A percentile compares a stretch with the other conserved stretches of the same genome.
Evolutionary conservation across 2,888 invertebrate species (phyloP).

Genomic region (Stenotaenia linearis): DNA sequence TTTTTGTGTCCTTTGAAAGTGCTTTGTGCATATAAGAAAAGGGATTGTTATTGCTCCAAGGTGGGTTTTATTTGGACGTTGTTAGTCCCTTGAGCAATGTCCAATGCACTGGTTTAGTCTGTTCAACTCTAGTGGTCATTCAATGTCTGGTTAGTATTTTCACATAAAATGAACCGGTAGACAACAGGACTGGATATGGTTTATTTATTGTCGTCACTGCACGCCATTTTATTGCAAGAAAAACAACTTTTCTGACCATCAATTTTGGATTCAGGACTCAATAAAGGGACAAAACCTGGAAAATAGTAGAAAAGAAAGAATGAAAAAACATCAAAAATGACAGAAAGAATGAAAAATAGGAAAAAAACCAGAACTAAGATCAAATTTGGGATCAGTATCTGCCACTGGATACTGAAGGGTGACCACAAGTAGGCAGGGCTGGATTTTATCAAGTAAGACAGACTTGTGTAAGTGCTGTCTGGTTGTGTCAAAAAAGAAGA

Average conservation of each 20-base stretch:
- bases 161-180: background rate
- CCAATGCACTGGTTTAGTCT: background rate
- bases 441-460: background rate
- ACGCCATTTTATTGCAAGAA: background rate
- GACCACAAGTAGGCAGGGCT: background rate
- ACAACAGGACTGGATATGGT: background rate
- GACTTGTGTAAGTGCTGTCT: background rate
- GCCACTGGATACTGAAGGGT: background rate
- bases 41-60: too few species aligned
- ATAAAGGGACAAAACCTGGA: background rate
- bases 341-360: too few species aligned
- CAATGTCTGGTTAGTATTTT: background rate
- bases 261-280: background rate
- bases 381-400: background rate
- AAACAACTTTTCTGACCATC: background rate
- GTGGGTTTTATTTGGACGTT: background rate
- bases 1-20: too few species aligned
- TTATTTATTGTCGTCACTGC: background rate
- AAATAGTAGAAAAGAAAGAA: background rate
- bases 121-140: background rate
- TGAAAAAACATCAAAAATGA: background rate
- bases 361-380: background rate
- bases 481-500: too few species aligned
- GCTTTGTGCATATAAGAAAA: too few species aligned
- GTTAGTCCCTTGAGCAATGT: background rate